These are phyloP conservation scores for Phaetusa simplex DNA, from an alignment of 2,113 vertebrate species.

Conservation along the genomic window DNA sequence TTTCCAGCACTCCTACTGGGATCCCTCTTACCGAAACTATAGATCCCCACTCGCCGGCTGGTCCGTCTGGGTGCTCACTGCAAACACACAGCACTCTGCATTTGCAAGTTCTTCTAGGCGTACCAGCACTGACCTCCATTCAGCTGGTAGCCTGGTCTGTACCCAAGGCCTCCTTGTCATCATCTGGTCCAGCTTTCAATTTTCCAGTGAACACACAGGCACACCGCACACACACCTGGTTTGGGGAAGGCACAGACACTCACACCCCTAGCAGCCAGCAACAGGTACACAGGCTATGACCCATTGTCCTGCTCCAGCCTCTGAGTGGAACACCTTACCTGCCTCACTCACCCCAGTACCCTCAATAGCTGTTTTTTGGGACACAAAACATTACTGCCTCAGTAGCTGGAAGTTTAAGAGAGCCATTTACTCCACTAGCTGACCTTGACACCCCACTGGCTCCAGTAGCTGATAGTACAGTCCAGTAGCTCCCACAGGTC, in stretches of 20 bases:
- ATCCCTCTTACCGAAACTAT: not conserved
- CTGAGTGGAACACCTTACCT: not conserved
- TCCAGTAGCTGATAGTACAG: not conserved
- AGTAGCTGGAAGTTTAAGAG: not conserved
- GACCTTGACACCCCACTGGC: not conserved
- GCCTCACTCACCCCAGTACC: not conserved
- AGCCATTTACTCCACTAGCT: not conserved
- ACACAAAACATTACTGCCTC: not conserved
- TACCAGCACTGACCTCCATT: not conserved
- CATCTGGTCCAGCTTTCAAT: not conserved
- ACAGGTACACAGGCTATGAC: not conserved
- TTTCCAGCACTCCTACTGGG: not conserved
- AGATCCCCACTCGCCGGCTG: not conserved
- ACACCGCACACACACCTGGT: rapidly evolving
- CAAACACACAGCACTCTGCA: not conserved
- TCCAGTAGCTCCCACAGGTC: not conserved
- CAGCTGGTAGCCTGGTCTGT: not conserved
- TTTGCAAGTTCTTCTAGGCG: not conserved
- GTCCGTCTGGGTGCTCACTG: not conserved
- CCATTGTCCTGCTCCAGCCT: not conserved
- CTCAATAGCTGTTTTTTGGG: not conserved
- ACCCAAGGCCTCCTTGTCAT: not conserved
- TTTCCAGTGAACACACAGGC: not conserved
- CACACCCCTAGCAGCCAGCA: not conserved
- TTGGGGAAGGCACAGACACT: not conserved